These are phyloP conservation scores for Lycia hirtaria DNA, from an alignment of 2,888 invertebrate species.

Conservation along the genomic window DNA sequence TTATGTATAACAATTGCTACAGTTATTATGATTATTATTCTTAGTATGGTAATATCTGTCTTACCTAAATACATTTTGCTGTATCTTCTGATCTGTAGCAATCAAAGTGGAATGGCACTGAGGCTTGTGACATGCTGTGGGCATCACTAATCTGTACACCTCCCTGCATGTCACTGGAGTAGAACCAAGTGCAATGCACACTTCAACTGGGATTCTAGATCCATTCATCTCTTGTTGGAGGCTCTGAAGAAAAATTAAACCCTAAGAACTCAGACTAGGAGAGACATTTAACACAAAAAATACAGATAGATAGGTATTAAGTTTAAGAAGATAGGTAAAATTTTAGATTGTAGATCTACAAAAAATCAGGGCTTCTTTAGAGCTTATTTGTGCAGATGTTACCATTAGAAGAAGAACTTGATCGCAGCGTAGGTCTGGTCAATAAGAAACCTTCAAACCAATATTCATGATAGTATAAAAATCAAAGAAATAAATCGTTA, in stretches of 20 bases:
- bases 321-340: too few relatives aligned
- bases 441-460: too few relatives aligned
- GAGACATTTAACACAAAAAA: too few relatives aligned
- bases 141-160: slow-evolving; percentile 72
- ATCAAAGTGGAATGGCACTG: slow-evolving; percentile 73
- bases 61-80: slow-evolving; percentile 73
- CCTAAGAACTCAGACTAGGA: neutral
- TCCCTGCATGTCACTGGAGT: slow-evolving; percentile 75
- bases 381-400: too few relatives aligned
- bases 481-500: too few relatives aligned
- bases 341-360: too few relatives aligned
- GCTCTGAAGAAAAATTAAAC: slow-evolving; percentile 52
- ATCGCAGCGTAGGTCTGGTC: too few relatives aligned
- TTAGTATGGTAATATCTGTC: neutral
- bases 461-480: too few relatives aligned
- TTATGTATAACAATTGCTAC: neutral
- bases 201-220: slow-evolving; percentile 70
- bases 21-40: neutral
- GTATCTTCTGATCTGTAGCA: slow-evolving; percentile 74
- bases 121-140: slow-evolving; percentile 67
- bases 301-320: too few relatives aligned
- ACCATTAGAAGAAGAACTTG: too few relatives aligned
- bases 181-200: slow-evolving; percentile 73
- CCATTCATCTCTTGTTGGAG: slow-evolving; percentile 72
- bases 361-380: too few relatives aligned